A percentile compares a stretch with the other conserved stretches of the same genome.
Conservation (phyloP, 92 coral and sea anemone species). For the Paramuricea clavata region DNA sequence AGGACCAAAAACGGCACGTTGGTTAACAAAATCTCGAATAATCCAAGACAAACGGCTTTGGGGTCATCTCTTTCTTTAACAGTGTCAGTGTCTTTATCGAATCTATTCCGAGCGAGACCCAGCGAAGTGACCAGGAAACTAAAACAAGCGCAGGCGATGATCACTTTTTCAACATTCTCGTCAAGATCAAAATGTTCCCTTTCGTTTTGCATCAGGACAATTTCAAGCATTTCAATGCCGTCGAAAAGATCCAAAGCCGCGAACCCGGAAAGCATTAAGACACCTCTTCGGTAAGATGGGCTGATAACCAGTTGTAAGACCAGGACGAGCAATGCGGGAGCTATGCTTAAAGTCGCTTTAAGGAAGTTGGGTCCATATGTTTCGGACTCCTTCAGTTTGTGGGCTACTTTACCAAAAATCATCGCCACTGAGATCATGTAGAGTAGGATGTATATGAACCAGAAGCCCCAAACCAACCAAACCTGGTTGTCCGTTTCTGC, state of each 20-base stretch:
- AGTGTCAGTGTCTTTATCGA: not conserved
- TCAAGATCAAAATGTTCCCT: not conserved
- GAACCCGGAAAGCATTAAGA: not conserved
- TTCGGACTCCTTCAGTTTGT: not conserved
- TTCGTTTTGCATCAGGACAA: too few relatives aligned
- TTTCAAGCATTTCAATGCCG: too few relatives aligned
- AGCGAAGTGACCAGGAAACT: not conserved
- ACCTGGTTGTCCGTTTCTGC: not conserved
- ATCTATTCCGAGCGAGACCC: not conserved
- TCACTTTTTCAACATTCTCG: not conserved
- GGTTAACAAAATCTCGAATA: not conserved
- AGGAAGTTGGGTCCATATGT: not conserved
- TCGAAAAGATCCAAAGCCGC: too few relatives aligned
- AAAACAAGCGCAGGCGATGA: conserved; percentile 8
- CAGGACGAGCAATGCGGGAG: not conserved
- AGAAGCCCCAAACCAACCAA: not conserved
- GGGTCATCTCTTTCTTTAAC: not conserved
- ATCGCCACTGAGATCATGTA: not conserved
- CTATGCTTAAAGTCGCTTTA: not conserved
- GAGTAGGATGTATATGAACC: not conserved
- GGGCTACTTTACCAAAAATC: not conserved
- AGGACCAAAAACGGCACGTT: not conserved
- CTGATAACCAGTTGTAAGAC: not conserved
- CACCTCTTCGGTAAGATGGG: not conserved
- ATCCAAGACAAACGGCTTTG: not conserved